Conservation (phyloP, 2,113 vertebrate species). For the Aramus guarauna region DNA sequence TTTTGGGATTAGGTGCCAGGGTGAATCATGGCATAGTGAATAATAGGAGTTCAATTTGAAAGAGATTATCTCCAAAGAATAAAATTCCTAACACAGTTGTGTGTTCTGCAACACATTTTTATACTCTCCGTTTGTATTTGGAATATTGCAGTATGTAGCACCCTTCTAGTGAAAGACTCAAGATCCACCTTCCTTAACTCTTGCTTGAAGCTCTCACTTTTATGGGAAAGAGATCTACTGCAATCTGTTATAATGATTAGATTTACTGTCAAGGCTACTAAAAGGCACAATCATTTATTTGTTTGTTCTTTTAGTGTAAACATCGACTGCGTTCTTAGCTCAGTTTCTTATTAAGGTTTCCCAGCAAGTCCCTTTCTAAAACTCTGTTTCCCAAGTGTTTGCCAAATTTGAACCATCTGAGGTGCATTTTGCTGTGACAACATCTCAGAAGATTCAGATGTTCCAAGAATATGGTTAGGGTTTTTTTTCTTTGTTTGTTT, state of each 20-base stretch:
- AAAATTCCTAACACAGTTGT: neutral
- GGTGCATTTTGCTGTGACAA: conserved; percentile 49
- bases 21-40: neutral
- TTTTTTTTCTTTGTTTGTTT: too few species aligned
- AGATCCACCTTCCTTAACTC: conserved; percentile 14
- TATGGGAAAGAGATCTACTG: conserved; percentile 23
- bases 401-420: conserved; percentile 61
- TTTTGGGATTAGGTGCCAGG: neutral
- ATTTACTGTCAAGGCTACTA: conserved; percentile 46
- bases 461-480: conserved; percentile 24
- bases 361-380: conserved; percentile 24
- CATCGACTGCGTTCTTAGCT: conserved; percentile 29
- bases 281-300: conserved; percentile 63
- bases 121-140: neutral
- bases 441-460: conserved; percentile 33
- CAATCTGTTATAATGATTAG: conserved; percentile 52
- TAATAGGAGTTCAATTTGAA: neutral
- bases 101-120: neutral
- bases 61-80: neutral
- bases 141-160: neutral
- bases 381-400: conserved; percentile 30
- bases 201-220: neutral
- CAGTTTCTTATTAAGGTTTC: conserved; percentile 57
- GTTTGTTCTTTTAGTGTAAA: conserved; percentile 51
- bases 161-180: neutral